phyloP scores from a whole-genome alignment of 30 jellyfish, hydroid and myxozoan species.

The Aurelia sp. region DNA sequence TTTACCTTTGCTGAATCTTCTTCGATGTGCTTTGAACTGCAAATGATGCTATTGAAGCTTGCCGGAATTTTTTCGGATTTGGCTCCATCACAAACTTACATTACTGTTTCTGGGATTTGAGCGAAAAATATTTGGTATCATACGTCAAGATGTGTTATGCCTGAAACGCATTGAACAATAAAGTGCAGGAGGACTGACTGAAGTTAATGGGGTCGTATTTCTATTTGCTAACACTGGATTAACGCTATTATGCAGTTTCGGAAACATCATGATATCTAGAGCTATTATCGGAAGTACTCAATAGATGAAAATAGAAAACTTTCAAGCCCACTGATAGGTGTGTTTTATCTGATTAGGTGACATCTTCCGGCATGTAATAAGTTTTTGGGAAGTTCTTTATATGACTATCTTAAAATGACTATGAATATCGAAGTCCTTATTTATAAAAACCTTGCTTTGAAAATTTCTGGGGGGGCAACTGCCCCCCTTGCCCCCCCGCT shows the following conservation, averaged over 20 bases:
- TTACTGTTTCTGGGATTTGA: constrained; percentile 31
- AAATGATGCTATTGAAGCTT: constrained; percentile 45
- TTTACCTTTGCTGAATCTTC: constrained; percentile 44
- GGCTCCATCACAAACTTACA: constrained; percentile 51
- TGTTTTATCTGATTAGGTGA: constrained; percentile 35
- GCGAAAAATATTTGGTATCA: constrained; percentile 38
- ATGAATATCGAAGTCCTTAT: constrained; percentile 26
- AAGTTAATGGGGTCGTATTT: no score
- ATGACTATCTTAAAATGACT: no score
- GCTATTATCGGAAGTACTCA: constrained; percentile 23
- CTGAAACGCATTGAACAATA: constrained; percentile 47
- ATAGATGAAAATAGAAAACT: constrained; percentile 39
- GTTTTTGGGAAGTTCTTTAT: constrained; percentile 26
- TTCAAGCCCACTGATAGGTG: constrained; percentile 38
- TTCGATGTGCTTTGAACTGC: constrained; percentile 55
- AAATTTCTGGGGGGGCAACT: constrained; percentile 46
- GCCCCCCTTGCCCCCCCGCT: constrained; percentile 3
- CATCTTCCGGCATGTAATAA: constrained; percentile 41
- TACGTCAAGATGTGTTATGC: constrained; percentile 49
- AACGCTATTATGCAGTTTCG: constrained; percentile 56
- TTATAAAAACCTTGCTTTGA: constrained; percentile 2
- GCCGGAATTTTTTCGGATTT: constrained; percentile 56
- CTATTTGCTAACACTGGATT: background rate
- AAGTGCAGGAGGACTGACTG: no score
- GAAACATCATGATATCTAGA: constrained; percentile 39